phyloP scores from a whole-genome alignment of 2,888 invertebrate species.

The Ophion costatus region DNA sequence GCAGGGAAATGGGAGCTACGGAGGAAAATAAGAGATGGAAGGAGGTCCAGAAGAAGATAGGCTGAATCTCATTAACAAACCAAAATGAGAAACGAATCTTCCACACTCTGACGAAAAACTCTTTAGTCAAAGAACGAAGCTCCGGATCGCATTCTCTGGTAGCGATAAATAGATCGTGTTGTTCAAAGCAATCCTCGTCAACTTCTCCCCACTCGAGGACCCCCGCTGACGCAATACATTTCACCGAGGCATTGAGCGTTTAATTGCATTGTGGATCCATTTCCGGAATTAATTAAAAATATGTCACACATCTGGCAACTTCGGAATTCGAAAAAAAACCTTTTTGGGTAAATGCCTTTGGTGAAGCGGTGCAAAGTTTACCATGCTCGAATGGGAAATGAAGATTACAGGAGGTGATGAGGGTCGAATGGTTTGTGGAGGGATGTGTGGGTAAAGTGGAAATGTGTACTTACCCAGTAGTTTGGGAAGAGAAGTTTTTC shows the following conservation, averaged over 20 bases:
- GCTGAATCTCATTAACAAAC: slow-evolving; percentile 8
- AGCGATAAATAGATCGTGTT: too few species aligned
- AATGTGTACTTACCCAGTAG: too few species aligned
- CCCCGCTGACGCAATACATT: slow-evolving; percentile 4
- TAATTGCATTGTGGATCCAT: slow-evolving; percentile 33
- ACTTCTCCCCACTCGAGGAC: neutral
- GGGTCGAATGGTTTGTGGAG: too few species aligned
- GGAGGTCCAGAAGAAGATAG: neutral
- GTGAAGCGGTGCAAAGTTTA: too few species aligned
- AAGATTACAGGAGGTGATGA: too few species aligned
- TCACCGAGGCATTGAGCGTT: slow-evolving; percentile 36
- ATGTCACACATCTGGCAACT: neutral
- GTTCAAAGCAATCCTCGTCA: neutral
- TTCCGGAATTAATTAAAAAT: slow-evolving; percentile 23
- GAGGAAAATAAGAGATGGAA: slow-evolving; percentile 7
- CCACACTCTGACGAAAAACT: slow-evolving; percentile 28
- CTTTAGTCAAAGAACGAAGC: slow-evolving; percentile 34
- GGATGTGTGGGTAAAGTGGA: too few species aligned
- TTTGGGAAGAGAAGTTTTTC: too few species aligned
- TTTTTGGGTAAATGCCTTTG: neutral
- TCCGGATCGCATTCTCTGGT: neutral
- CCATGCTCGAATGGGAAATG: too few species aligned
- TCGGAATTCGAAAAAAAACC: neutral
- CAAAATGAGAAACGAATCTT: slow-evolving; percentile 13
- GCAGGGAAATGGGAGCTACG: neutral